Evolutionary conservation across 2,888 invertebrate species (phyloP), one percentile per base, ranked within the genome.

Genomic region (Lasioglossum lativentre): DNA sequence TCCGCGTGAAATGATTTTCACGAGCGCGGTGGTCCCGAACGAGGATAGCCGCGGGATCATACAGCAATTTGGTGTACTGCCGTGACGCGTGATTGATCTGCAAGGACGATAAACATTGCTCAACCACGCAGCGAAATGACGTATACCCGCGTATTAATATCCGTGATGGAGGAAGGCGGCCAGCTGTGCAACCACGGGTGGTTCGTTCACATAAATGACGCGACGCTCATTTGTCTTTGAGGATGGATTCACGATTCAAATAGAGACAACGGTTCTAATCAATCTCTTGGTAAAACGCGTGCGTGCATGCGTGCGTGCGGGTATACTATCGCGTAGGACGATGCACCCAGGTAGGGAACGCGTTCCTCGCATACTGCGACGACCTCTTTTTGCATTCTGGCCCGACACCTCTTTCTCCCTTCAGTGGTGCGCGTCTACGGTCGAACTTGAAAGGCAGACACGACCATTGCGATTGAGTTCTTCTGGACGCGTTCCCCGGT

Each of bases 141-240:
- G 92, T 93, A 94, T 93, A 91, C 90, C 87, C 87, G 88, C 87
- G 90, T 93, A 94, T 93, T 93, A 94, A 94, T 94, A 93, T 92
- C 90, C 83, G 90, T 91, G 91, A 93, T 92, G 91, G 90, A 92
- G 93, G 91, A 91, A 92, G 92, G 91, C 90, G 91, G 92, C 92
- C 94, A 93, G 93, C 93, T 93, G 93, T 90, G 93, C 88, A 91
- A 91, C 94, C 90, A 92, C 90, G 93, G 93, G 82, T 79, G 86
- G 88, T 75, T 88, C 83, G 84, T 80, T 87, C 93, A 88, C 92
- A 91, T 93, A 92, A 93, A 93, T 92, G 93, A 92, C 92, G 91
- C 91, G 92, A 88, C 88, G 89, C 92, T 92, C 94, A 94, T 94
- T 95, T 94, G 94, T 94, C 94, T 94, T 92, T 88, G 92, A 90